A percentile compares a stretch with the other conserved stretches of the same genome.
These are phyloP conservation scores for Astyanax mexicanus DNA, from an alignment of 2,797 vertebrate genomes.

Conservation along the genomic window DNA sequence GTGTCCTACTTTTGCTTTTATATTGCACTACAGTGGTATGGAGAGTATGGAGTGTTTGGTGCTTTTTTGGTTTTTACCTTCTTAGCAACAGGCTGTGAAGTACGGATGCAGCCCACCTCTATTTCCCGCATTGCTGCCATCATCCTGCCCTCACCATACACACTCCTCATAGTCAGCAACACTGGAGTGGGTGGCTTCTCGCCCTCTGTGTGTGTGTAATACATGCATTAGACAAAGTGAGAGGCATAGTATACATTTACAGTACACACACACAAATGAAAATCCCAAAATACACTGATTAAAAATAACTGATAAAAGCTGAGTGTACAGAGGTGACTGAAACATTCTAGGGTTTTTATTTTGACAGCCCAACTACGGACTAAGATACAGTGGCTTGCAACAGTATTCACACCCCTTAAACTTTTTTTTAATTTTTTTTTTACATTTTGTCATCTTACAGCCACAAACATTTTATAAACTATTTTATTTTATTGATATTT, in stretches of 20 bases:
- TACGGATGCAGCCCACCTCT: slow-evolving; percentile 84
- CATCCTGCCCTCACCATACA: slow-evolving; percentile 59
- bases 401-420: no score
- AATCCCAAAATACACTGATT: neutral
- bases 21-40: no score
- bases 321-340: no score
- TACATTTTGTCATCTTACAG: no score
- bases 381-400: no score
- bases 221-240: neutral
- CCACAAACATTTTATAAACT: no score
- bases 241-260: neutral
- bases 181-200: slow-evolving; percentile 66
- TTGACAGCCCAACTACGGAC: no score
- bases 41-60: neutral
- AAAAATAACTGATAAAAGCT: no score
- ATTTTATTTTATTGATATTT: no score
- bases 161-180: slow-evolving; percentile 80
- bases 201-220: slow-evolving; percentile 43
- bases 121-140: slow-evolving; percentile 79
- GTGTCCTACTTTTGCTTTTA: neutral
- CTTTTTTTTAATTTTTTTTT: no score
- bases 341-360: no score
- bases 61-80: slow-evolving; percentile 75
- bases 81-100: slow-evolving; percentile 72
- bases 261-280: neutral